Evolutionary conservation across 2,797 vertebrate species (phyloP), one percentile per base, ranked within the genome.

Genomic region (Leptatherina wallacei): DNA sequence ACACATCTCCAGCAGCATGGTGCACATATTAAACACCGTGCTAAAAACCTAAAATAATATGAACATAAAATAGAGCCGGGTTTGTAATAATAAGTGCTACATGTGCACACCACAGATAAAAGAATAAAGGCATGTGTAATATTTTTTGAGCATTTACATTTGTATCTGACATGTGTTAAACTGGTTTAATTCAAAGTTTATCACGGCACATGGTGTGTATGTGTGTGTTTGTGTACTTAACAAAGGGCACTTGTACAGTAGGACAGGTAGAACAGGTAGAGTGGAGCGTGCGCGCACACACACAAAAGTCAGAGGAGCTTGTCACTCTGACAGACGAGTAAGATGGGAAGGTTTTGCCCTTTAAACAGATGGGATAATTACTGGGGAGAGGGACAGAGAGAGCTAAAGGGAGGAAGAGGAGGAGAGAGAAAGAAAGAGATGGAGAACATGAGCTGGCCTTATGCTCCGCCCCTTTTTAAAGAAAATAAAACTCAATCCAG

Each of bases 251-350:
- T 69, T 73, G 65, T 78, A 83, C 67, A 73, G 63, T 57, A 73
- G 69, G 85, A 90, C 89, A 81, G 84, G 90, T 89, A 77, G 63
- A 91, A 89, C 91, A 90, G 88, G 91, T 89, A 82, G 63, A 79
- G 81, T 61, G 75, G 42, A 75, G 61, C 30, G 27, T 4, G 16
- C 40, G 10, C 51, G 58, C 59, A 32, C 30, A 1, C 71, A 65
- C 36, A 68, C 49, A 72, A 55, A 78, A 73, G 72, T 63, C 60
- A 73, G 61, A 71, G 73, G 33, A 64, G 63, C 55, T 65, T 4
- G 66, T 80, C 63, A 64, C 14, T 59, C 2, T 74, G 85, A 88
- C 83, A 85, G 73, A 63, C 0, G n/a, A 77, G 81, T 72, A 59
- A 81, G 80, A 88, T 87, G 85, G 86, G 88, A 89, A 89, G 82